Conservation (phyloP, 2,113 vertebrate species). For the Dissostichus mawsoni region DNA sequence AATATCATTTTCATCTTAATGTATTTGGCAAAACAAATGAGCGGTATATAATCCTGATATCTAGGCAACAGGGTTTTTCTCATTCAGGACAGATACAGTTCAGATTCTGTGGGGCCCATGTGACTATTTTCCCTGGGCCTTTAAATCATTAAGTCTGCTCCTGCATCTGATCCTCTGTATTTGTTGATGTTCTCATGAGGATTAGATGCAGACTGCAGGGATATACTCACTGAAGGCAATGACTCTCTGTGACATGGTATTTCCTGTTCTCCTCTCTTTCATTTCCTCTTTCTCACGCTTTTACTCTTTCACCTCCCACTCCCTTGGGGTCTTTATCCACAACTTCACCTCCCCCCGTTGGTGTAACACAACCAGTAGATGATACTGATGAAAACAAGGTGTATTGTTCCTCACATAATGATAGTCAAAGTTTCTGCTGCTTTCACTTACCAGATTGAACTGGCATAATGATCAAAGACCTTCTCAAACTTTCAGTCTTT, state of each 20-base stretch:
- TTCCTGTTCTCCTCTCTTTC: slow-evolving; percentile 58
- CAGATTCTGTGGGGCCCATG: background rate
- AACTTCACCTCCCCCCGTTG: background rate
- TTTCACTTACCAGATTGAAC: slow-evolving; percentile 16
- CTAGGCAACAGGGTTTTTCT: background rate
- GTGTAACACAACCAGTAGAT: slow-evolving; percentile 22
- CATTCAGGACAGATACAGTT: background rate
- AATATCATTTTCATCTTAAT: background rate
- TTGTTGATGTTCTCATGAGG: slow-evolving; percentile 41
- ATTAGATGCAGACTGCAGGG: slow-evolving; percentile 7
- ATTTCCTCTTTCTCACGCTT: slow-evolving; percentile 70
- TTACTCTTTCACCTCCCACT: slow-evolving; percentile 34
- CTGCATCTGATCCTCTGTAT: slow-evolving; percentile 34
- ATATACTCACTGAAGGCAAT: slow-evolving; percentile 35
- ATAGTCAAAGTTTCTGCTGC: background rate
- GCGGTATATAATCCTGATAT: background rate
- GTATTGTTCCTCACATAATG: background rate
- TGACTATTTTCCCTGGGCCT: background rate
- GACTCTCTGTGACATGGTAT: slow-evolving; percentile 34
- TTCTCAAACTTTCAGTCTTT: background rate
- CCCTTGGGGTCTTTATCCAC: slow-evolving; percentile 14
- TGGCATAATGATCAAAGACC: background rate
- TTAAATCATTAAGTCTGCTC: background rate
- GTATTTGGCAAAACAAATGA: background rate
- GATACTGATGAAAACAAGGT: background rate